Conservation (phyloP, 2,113 vertebrate species). For the Anolis sagrei region DNA sequence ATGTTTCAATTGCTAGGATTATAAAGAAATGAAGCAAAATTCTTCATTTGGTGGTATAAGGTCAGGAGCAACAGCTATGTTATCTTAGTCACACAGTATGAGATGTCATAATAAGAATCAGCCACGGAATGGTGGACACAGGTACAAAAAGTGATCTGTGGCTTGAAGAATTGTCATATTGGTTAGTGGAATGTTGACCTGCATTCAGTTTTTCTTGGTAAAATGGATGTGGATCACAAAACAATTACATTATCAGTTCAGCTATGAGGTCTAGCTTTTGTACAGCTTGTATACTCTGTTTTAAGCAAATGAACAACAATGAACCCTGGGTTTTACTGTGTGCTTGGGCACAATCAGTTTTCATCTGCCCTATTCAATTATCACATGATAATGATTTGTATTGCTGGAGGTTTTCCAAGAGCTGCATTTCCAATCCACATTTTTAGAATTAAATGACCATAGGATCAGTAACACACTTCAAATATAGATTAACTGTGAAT, state of each 20-base stretch:
- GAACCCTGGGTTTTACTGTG: no score
- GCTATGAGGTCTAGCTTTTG: background rate
- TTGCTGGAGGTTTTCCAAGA: background rate
- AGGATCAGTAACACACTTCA: background rate
- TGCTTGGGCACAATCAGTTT: background rate
- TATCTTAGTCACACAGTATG: background rate
- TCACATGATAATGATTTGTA: background rate
- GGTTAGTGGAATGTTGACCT: background rate
- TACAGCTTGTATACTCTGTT: background rate
- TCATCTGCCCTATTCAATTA: background rate
- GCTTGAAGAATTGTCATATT: background rate
- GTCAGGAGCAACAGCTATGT: no score
- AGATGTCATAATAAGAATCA: no score
- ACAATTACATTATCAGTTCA: background rate
- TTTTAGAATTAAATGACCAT: background rate
- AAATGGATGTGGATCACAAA: background rate
- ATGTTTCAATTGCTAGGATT: no score
- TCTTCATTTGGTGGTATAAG: background rate
- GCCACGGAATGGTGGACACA: background rate
- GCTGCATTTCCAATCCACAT: accelerated
- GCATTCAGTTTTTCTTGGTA: background rate
- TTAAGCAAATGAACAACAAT: background rate
- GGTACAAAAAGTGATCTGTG: background rate
- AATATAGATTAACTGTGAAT: background rate
- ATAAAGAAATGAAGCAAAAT: background rate